A percentile compares a stretch with the other conserved stretches of the same genome.
Conservation (phyloP, 1,140 invertebrate genomes). For the Pentalonia nigronervosa region DNA sequence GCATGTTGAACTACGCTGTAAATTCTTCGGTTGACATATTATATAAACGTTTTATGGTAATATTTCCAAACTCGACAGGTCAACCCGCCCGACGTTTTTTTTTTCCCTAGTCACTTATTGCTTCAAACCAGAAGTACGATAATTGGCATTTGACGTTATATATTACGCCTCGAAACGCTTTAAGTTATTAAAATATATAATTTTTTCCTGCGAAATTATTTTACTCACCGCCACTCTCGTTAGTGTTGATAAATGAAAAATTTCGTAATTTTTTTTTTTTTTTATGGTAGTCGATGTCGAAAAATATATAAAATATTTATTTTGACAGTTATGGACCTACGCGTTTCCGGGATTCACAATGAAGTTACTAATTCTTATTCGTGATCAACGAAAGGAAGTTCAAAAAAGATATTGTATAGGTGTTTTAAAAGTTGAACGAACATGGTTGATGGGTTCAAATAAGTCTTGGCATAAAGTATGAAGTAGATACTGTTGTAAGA, state of each 20-base stretch:
- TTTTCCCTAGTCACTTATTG: background rate
- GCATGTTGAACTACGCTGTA: background rate
- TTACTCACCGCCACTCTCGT: background rate
- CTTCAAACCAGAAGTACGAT: background rate
- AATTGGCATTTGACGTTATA: background rate
- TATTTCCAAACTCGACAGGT: background rate
- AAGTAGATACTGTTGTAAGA: no score
- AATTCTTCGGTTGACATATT: constrained; percentile 21
- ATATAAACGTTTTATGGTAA: constrained; percentile 33
- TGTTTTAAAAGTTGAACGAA: no score
- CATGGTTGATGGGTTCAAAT: no score
- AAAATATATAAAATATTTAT: background rate
- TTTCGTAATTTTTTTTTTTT: background rate
- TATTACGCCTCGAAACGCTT: background rate
- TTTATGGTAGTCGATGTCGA: background rate
- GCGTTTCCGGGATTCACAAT: background rate
- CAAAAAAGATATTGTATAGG: background rate
- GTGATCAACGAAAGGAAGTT: background rate
- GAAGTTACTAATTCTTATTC: background rate
- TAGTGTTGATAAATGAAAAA: background rate
- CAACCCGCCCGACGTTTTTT: background rate
- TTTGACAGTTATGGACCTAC: background rate
- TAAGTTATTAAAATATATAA: background rate
- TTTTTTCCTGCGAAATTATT: background rate
- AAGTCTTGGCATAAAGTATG: no score